These are phyloP conservation scores for Mesorhabditis spiculigera DNA, from an alignment of 2,888 invertebrate genomes.

Conservation along the genomic window DNA sequence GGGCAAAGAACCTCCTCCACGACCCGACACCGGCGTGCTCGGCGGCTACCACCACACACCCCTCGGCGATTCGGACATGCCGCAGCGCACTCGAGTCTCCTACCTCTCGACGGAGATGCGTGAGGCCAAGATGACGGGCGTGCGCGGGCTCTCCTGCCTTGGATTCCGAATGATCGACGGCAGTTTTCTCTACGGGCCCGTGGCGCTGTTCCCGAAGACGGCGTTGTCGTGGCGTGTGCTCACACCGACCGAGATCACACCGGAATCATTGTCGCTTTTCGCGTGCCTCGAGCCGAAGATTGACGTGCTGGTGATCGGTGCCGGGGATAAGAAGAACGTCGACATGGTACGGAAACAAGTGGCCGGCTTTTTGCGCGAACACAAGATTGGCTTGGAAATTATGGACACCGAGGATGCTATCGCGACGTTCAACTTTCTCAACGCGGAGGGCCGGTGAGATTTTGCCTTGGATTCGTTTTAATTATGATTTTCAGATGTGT, in stretches of 20 bases:
- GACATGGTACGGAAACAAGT: slow-evolving; percentile 40
- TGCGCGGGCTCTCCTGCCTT: slow-evolving; percentile 43
- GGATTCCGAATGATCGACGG: slow-evolving; percentile 54
- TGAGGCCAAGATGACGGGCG: slow-evolving; percentile 45
- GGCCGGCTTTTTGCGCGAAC: slow-evolving; percentile 59
- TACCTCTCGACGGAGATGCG: slow-evolving; percentile 48
- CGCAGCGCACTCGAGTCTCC: slow-evolving; percentile 42
- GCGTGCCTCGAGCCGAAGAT: slow-evolving; percentile 78
- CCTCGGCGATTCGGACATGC: slow-evolving; percentile 46
- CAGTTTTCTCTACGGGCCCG: slow-evolving; percentile 53
- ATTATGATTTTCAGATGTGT: slow-evolving; percentile 58
- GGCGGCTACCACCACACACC: slow-evolving; percentile 42
- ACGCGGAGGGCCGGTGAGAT: slow-evolving; percentile 72
- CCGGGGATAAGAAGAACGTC: slow-evolving; percentile 55
- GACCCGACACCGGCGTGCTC: slow-evolving; percentile 25
- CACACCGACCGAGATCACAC: slow-evolving; percentile 70
- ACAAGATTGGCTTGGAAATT: slow-evolving; percentile 74
- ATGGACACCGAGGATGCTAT: slow-evolving; percentile 80
- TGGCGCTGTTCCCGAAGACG: slow-evolving; percentile 54
- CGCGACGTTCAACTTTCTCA: slow-evolving; percentile 85
- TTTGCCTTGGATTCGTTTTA: neutral
- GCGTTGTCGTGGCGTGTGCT: slow-evolving; percentile 55
- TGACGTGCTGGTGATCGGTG: slow-evolving; percentile 62
- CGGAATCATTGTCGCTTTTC: slow-evolving; percentile 76
- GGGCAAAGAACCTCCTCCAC: neutral